phyloP scores from a whole-genome alignment of 2,113 vertebrate genomes.

The Seriola rivoliana region DNA sequence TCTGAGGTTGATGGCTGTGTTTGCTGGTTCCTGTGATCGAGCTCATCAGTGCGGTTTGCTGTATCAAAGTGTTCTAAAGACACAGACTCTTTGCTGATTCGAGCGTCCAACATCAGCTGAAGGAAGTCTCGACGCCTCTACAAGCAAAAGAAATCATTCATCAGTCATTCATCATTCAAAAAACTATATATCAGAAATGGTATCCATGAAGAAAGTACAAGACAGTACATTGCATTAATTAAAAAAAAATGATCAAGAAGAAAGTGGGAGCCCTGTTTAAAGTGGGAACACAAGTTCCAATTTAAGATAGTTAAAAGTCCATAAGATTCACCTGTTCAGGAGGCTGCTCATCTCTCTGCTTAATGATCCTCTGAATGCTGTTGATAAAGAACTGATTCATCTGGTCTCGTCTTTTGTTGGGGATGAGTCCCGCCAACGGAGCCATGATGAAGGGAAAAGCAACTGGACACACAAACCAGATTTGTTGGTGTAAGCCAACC shows the following conservation, averaged over 20 bases:
- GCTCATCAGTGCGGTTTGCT: constrained; percentile 62
- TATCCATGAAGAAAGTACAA: not conserved
- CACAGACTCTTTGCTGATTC: constrained; percentile 53
- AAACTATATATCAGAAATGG: not conserved
- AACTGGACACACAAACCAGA: constrained; percentile 81
- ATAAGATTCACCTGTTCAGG: constrained; percentile 85
- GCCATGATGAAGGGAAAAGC: constrained; percentile 90
- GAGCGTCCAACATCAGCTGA: constrained; percentile 91
- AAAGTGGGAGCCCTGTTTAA: too few relatives aligned
- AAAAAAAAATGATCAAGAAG: too few relatives aligned
- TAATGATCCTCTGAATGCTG: constrained; percentile 88
- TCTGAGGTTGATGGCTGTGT: not conserved
- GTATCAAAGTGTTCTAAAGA: constrained; percentile 80
- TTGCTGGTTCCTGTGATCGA: not conserved
- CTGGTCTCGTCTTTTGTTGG: constrained; percentile 87
- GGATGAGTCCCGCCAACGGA: constrained; percentile 83
- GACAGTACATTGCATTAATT: too few relatives aligned
- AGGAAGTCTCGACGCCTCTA: constrained; percentile 95
- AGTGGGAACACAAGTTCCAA: not conserved
- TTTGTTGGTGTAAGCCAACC: not conserved
- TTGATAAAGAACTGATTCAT: constrained; percentile 91
- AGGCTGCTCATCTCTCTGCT: constrained; percentile 89
- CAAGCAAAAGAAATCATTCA: not conserved
- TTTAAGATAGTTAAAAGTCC: not conserved
- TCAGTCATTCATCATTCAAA: not conserved